Percentiles rank a stretch among this genome's conserved stretches.
phyloP scores from a whole-genome alignment of 1,140 invertebrate species.

The Matsumurasca onukii region DNA sequence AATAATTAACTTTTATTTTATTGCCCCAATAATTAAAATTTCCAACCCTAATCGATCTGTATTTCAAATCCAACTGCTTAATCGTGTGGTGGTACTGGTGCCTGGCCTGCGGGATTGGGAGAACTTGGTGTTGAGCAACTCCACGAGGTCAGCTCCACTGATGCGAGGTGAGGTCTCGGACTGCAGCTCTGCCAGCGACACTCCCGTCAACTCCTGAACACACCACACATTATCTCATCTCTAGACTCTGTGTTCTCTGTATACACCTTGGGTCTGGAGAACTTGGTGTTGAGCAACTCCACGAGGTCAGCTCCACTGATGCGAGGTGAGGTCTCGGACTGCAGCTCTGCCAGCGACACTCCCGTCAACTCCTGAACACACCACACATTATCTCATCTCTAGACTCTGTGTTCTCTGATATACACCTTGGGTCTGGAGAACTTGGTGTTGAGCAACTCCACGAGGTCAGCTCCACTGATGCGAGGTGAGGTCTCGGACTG shows the following conservation, averaged over 20 bases:
- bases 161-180: conserved; percentile 77
- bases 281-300: conserved; percentile 61
- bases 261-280: conserved; percentile 61
- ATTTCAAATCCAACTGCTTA: no score
- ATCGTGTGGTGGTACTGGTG: no score
- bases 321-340: conserved; percentile 72
- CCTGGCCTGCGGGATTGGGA: conserved; percentile 53
- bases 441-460: conserved; percentile 65
- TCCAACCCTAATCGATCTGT: no score
- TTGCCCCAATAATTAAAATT: no score
- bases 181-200: conserved; percentile 66
- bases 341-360: conserved; percentile 64
- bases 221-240: no score
- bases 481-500: conserved; percentile 74
- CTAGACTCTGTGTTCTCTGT: no score
- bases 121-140: conserved; percentile 62
- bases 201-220: conserved; percentile 70
- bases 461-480: conserved; percentile 82
- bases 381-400: no score
- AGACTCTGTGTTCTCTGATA: no score
- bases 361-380: conserved; percentile 72
- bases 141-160: conserved; percentile 79
- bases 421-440: conserved; percentile 62
- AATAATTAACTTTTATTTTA: no score
- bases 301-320: conserved; percentile 85